Evolutionary conservation across 35 echinoderm and acorn worm species (phyloP).

Genomic region (Stichopus chloronotus): DNA sequence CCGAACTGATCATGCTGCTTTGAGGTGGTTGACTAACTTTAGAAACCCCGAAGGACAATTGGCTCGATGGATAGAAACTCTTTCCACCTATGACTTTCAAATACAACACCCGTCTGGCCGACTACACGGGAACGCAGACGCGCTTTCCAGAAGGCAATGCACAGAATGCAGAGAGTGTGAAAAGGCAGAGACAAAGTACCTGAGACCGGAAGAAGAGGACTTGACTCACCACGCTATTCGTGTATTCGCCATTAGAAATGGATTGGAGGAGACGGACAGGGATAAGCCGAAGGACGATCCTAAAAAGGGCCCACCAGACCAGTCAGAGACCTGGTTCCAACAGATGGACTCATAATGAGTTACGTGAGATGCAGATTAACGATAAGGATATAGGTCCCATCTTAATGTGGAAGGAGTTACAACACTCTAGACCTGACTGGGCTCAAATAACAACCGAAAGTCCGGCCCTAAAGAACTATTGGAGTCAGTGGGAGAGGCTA

Average conservation of each 20-base stretch:
- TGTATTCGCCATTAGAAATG: conserved; percentile 40
- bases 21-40: too few relatives aligned
- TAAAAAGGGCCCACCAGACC: conserved; percentile 58
- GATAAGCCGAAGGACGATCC: conserved; percentile 55
- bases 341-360: conserved; percentile 1
- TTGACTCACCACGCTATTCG: conserved; percentile 68
- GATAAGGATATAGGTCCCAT: conserved; percentile 31
- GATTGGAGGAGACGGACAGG: conserved; percentile 9
- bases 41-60: too few relatives aligned
- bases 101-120: too few relatives aligned
- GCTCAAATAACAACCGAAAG: not conserved
- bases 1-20: too few relatives aligned
- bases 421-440: conserved; percentile 43
- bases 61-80: too few relatives aligned
- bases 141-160: conserved; percentile 75
- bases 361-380: conserved; percentile 2
- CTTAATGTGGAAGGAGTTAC: conserved; percentile 36
- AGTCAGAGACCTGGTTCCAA: conserved; percentile 52
- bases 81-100: too few relatives aligned
- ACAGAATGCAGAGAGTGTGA: conserved; percentile 63
- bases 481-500: conserved; percentile 48
- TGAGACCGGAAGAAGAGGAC: conserved; percentile 62
- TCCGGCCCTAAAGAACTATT: conserved; percentile 6
- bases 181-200: conserved; percentile 64
- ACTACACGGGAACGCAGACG: too few relatives aligned